These are phyloP conservation scores for Nothocercus julius DNA, from an alignment of 2,113 vertebrate genomes.

Conservation along the genomic window DNA sequence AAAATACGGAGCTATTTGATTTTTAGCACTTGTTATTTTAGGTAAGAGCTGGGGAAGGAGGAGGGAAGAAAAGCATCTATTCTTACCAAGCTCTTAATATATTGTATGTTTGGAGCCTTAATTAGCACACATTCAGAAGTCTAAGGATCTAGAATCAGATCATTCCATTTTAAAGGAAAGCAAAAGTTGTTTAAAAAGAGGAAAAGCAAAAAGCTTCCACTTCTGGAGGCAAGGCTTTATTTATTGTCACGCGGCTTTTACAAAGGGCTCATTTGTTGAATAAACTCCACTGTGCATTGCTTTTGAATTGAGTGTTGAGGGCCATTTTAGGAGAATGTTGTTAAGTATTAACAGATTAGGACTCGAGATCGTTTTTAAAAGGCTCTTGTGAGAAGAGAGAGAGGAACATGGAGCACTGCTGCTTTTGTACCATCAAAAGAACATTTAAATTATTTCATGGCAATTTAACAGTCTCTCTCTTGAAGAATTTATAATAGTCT, in stretches of 20 bases:
- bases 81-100: constrained; percentile 11
- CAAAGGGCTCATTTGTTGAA: constrained; percentile 44
- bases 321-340: constrained; percentile 32
- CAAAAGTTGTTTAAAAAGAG: neutral
- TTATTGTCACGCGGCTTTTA: constrained; percentile 39
- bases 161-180: constrained; percentile 23
- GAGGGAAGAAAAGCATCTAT: neutral
- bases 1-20: constrained; percentile 71
- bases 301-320: constrained; percentile 5
- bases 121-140: constrained; percentile 33
- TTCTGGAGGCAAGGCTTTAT: constrained; percentile 31
- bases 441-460: neutral
- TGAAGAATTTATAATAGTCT: neutral
- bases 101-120: constrained; percentile 25
- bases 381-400: neutral
- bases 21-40: constrained; percentile 23
- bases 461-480: neutral
- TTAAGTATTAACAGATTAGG: constrained; percentile 48
- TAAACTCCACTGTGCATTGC: constrained; percentile 12
- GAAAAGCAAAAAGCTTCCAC: constrained; percentile 35
- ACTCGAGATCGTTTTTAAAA: constrained; percentile 5
- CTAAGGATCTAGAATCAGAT: constrained; percentile 4
- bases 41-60: neutral
- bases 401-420: neutral
- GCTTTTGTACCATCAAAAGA: neutral